These are phyloP conservation scores for Epinephelus moara DNA, from an alignment of 2,113 vertebrate species.

Conservation along the genomic window DNA sequence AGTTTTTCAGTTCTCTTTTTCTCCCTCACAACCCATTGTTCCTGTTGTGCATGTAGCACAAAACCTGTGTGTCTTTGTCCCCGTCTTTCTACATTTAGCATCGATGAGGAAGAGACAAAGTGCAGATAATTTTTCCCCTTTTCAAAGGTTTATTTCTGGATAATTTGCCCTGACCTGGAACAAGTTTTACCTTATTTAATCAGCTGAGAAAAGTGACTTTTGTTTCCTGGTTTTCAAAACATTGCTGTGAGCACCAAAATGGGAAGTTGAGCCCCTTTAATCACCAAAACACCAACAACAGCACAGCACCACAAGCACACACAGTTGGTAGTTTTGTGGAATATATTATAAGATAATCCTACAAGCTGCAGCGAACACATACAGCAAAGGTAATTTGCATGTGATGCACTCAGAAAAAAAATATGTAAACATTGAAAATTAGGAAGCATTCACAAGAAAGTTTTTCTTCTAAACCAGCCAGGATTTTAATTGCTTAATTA, in stretches of 20 bases:
- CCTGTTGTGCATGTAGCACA: constrained; percentile 14
- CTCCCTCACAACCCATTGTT: constrained; percentile 37
- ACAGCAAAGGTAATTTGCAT: neutral
- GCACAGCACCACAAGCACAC: neutral
- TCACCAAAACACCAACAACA: neutral
- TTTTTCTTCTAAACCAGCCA: constrained; percentile 6
- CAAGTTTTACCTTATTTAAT: constrained; percentile 10
- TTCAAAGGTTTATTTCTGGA: constrained; percentile 5
- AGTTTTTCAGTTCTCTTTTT: constrained; percentile 7
- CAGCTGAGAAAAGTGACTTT: constrained; percentile 23
- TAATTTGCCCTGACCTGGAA: constrained; percentile 20
- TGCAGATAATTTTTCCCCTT: constrained; percentile 36
- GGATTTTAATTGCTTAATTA: constrained; percentile 22
- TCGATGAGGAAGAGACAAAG: constrained; percentile 42
- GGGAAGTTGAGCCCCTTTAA: neutral
- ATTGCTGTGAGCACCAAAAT: neutral
- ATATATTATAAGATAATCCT: neutral
- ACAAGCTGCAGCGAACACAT: neutral
- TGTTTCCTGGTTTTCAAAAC: constrained; percentile 5
- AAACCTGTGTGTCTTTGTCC: neutral
- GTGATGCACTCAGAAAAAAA: neutral
- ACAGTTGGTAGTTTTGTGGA: neutral
- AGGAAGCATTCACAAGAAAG: constrained; percentile 13
- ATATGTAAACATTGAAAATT: neutral
- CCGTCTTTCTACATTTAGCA: constrained; percentile 43